These are phyloP conservation scores for Drosophila falleni DNA, from an alignment of 2,888 invertebrate genomes.

Conservation along the genomic window DNA sequence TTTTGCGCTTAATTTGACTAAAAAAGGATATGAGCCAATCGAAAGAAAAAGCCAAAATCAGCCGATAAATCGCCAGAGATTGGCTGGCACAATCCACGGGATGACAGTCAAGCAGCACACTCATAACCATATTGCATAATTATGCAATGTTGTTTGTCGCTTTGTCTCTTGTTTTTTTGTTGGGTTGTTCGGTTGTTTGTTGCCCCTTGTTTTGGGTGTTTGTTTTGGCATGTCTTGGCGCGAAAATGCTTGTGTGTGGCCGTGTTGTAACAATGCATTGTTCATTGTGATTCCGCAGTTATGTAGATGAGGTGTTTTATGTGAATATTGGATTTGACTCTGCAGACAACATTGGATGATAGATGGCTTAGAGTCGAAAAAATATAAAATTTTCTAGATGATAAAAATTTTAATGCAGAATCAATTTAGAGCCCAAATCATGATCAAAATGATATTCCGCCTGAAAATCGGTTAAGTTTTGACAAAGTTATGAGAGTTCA, in stretches of 20 bases:
- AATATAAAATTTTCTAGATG: too few relatives aligned
- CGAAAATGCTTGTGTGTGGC: conserved; percentile 80
- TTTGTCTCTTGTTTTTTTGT: conserved; percentile 15
- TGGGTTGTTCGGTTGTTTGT: conserved; percentile 9
- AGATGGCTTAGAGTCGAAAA: too few relatives aligned
- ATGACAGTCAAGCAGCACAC: conserved; percentile 27
- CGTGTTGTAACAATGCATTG: conserved; percentile 80
- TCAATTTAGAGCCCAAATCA: too few relatives aligned
- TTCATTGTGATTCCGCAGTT: conserved; percentile 33
- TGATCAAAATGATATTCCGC: too few relatives aligned
- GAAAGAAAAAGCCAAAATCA: conserved; percentile 49
- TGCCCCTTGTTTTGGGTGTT: conserved; percentile 53
- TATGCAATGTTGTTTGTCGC: conserved; percentile 60
- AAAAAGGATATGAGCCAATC: conserved; percentile 66
- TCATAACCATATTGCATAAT: conserved; percentile 73
- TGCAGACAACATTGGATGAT: conserved; percentile 3
- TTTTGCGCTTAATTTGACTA: conserved; percentile 76
- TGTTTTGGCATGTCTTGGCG: conserved; percentile 70
- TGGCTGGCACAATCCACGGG: conserved; percentile 33
- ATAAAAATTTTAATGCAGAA: too few relatives aligned
- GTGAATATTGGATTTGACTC: not conserved
- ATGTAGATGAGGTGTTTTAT: conserved; percentile 54
- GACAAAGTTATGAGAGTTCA: too few relatives aligned
- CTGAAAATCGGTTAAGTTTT: too few relatives aligned
- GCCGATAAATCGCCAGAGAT: conserved; percentile 52